A percentile compares a stretch with the other conserved stretches of the same genome.
Evolutionary conservation across 2,797 vertebrate genomes (phyloP).

Genomic region (Tauraco hartlaubi): DNA sequence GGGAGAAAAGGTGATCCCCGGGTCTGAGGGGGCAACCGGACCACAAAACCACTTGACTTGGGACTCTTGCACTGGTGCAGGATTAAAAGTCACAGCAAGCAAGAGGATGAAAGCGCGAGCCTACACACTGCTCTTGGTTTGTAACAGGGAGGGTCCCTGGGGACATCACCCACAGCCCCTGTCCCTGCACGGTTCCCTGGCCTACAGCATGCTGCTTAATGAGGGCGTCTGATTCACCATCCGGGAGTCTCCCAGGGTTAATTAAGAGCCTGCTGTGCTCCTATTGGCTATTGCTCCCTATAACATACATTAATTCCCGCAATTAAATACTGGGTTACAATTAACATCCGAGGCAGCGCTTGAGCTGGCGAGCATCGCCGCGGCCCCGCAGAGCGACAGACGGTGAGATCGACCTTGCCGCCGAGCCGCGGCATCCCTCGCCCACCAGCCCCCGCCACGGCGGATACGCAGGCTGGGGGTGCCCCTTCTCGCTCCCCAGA

Average conservation of each 20-base stretch:
- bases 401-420: neutral
- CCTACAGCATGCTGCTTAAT: neutral
- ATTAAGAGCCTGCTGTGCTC: neutral
- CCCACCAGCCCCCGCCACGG: fast-evolving
- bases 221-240: neutral
- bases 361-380: neutral
- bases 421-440: fast-evolving
- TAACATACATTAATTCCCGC: neutral
- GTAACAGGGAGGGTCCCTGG: neutral
- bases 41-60: neutral
- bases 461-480: fast-evolving
- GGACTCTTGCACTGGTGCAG: neutral
- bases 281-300: neutral
- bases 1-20: neutral
- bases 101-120: neutral
- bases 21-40: neutral
- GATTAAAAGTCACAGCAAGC: neutral
- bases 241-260: neutral
- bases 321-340: neutral
- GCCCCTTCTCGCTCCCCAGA: neutral
- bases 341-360: neutral
- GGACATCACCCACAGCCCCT: neutral
- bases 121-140: neutral
- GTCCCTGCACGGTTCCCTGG: neutral
- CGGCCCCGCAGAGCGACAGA: neutral